Evolutionary conservation across 2,888 invertebrate genomes (phyloP), one percentile per base, ranked within the genome.

Genomic region (Netelia melanura): DNA sequence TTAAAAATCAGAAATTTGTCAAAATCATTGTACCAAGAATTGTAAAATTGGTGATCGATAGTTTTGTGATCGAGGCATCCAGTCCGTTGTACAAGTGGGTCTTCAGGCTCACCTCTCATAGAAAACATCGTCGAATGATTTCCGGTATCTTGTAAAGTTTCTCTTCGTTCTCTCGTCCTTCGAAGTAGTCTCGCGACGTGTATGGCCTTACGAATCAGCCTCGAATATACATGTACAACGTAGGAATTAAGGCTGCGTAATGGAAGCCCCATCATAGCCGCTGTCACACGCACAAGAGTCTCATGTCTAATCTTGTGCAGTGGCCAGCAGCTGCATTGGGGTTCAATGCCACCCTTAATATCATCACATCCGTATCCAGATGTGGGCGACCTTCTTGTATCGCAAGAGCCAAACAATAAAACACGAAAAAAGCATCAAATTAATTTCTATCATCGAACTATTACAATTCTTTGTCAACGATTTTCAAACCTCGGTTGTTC

Each of bases 231-330:
- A 62, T 86, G 30, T 70, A 38, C 54, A 61, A 25, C 92, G 95
- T 91, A 91, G 95, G 93, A 91, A 92, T 94, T 95, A 95, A 95
- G 87, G 90, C 87, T 89, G 93, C 84, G 84, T 85, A 86, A 86
- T 89, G 91, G 93, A 96, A 95, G 93, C 94, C 96, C 97, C 97
- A 98, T 97, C 97, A 98, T 98, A 98, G 98, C 98, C 98, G 98
- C 98, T 98, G 98, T 98, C 98, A 98, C 98, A 98, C 98, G 98
- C 98, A 98, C 98, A 98, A 98, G 98, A 98, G 98, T 98, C 97
- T 96, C 95, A 94, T 94, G 92, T 95, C 96, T 97, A 98, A 97
- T 98, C 98, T 98, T 98, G 98, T 97, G 97, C 98, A 98, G 98
- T 98, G 98, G 97, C 97, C 98, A 98, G 98, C 98, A 98, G 98